A percentile compares a stretch with the other conserved stretches of the same genome.
Conservation (phyloP, 2,888 invertebrate genomes). For the Serripes groenlandicus region DNA sequence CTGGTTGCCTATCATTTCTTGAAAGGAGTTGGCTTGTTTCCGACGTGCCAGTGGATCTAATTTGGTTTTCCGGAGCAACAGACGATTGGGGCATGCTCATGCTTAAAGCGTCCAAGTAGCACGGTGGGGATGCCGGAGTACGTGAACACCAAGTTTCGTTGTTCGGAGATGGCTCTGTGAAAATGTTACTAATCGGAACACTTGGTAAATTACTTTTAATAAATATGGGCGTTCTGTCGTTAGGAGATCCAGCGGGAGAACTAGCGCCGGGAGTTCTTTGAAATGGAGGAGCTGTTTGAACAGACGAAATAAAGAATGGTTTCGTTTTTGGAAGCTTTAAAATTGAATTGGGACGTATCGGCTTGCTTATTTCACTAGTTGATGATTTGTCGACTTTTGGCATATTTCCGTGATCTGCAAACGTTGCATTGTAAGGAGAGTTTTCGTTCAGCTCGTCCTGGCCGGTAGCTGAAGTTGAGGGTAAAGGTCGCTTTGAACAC, state of each 20-base stretch:
- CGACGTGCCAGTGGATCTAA: slow-evolving; percentile 9
- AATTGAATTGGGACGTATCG: slow-evolving; percentile 13
- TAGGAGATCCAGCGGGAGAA: background rate
- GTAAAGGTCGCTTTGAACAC: background rate
- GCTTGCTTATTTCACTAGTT: background rate
- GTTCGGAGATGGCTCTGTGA: slow-evolving; percentile 26
- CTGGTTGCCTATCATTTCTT: background rate
- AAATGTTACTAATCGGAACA: slow-evolving; percentile 57
- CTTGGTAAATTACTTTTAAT: slow-evolving; percentile 51
- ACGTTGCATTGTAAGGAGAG: background rate
- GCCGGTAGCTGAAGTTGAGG: background rate
- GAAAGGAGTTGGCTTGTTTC: slow-evolving; percentile 16
- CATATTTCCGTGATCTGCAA: background rate
- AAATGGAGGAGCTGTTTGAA: too few species aligned
- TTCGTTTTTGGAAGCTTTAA: slow-evolving; percentile 10
- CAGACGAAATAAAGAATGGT: background rate
- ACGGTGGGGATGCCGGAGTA: slow-evolving; percentile 65
- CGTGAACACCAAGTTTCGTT: background rate
- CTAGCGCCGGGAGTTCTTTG: background rate
- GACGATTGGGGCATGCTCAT: slow-evolving; percentile 69
- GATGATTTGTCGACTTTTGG: background rate
- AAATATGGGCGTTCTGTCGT: slow-evolving; percentile 4
- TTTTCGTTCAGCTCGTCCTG: background rate
- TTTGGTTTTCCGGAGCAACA: background rate
- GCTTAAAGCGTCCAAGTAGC: slow-evolving; percentile 66